These are phyloP conservation scores for Aegypius monachus DNA, from an alignment of 2,113 vertebrate genomes.

Conservation along the genomic window DNA sequence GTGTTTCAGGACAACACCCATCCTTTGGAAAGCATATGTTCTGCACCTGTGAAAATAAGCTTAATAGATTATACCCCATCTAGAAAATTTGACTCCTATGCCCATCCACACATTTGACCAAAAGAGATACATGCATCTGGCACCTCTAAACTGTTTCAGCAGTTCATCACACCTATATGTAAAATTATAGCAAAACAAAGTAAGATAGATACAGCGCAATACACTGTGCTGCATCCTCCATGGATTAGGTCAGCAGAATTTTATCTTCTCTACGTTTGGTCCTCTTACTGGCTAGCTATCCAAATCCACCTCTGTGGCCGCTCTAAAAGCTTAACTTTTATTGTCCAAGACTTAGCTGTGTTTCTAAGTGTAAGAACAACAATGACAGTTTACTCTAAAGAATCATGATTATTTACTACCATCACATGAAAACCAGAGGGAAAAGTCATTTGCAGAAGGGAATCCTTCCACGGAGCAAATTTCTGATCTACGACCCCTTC, in stretches of 20 bases:
- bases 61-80: neutral
- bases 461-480: accelerated
- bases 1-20: neutral
- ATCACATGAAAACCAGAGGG: neutral
- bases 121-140: neutral
- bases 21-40: neutral
- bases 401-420: neutral
- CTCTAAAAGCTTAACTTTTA: neutral
- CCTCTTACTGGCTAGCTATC: neutral
- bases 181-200: neutral
- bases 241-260: neutral
- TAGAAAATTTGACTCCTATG: neutral
- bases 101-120: neutral
- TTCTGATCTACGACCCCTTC: neutral
- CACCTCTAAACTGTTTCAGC: neutral
- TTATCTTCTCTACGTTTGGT: neutral
- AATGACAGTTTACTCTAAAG: neutral
- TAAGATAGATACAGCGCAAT: neutral
- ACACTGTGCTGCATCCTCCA: neutral
- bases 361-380: neutral
- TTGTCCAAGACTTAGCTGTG: neutral
- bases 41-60: neutral
- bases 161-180: neutral
- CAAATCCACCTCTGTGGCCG: neutral
- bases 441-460: neutral